Conservation (phyloP, 2,888 invertebrate species). For the Abrostola triplasia region DNA sequence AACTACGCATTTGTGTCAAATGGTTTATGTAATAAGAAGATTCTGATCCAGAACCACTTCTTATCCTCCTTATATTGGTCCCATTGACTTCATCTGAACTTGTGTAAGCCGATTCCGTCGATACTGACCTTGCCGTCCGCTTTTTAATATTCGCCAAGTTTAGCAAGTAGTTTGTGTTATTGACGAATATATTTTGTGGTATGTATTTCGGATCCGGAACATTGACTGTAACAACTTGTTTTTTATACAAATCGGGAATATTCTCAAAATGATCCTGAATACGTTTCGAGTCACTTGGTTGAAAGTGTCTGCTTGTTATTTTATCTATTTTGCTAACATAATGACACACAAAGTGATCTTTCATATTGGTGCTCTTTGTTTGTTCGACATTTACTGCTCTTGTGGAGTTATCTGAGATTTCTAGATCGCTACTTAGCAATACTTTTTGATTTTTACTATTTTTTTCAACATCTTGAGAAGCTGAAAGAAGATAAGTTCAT, state of each 20-base stretch:
- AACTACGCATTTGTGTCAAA: slow-evolving; percentile 39
- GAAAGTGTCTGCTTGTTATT: slow-evolving; percentile 61
- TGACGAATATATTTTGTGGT: slow-evolving; percentile 74
- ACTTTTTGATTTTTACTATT: not conserved
- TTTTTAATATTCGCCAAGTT: slow-evolving; percentile 66
- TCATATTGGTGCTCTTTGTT: not conserved
- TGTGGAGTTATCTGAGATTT: slow-evolving; percentile 4
- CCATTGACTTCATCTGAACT: slow-evolving; percentile 69
- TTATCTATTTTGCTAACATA: slow-evolving; percentile 59
- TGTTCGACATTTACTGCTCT: not conserved
- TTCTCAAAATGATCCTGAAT: slow-evolving; percentile 63
- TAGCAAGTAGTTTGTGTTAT: slow-evolving; percentile 68
- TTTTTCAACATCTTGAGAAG: slow-evolving; percentile 2
- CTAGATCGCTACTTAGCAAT: not conserved
- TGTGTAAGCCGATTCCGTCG: slow-evolving; percentile 62
- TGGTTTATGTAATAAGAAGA: slow-evolving; percentile 39
- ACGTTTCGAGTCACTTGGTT: slow-evolving; percentile 50
- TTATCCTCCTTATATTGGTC: slow-evolving; percentile 66
- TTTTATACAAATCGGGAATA: slow-evolving; percentile 71
- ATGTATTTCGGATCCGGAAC: slow-evolving; percentile 70
- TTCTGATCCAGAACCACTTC: slow-evolving; percentile 49
- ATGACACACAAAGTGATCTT: slow-evolving; percentile 18
- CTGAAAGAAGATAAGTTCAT: slow-evolving; percentile 9
- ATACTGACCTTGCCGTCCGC: slow-evolving; percentile 48
- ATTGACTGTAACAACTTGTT: slow-evolving; percentile 65